phyloP scores from a whole-genome alignment of 1,140 invertebrate species.

The Drosophila santomea region DNA sequence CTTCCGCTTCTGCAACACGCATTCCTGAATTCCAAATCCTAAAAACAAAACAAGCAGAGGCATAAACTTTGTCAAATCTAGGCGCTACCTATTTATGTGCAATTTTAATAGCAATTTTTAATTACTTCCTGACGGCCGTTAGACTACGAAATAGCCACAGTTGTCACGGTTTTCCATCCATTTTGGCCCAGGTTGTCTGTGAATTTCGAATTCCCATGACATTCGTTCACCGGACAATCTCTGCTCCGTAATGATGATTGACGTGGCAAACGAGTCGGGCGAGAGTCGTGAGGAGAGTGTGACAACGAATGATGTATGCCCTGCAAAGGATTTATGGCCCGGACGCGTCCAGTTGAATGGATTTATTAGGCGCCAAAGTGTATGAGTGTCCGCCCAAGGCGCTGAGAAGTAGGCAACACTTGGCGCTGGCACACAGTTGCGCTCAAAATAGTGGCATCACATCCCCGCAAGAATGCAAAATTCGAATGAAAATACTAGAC shows the following conservation, averaged over 20 bases:
- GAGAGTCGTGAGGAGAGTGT: background rate
- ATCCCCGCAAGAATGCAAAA: too few species aligned
- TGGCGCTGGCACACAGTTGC: constrained; percentile 3
- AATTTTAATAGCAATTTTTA: background rate
- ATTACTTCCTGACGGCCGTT: background rate
- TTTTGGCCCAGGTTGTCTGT: background rate
- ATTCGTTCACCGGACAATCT: background rate
- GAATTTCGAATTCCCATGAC: background rate
- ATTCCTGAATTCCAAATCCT: background rate
- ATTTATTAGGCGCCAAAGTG: constrained; percentile 16
- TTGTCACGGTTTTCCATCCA: background rate
- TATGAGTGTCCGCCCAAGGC: too few species aligned
- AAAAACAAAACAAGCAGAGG: background rate
- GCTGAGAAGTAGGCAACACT: constrained; percentile 16
- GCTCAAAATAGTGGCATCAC: background rate
- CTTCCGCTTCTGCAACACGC: constrained; percentile 10
- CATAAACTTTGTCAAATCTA: too few species aligned
- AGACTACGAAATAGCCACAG: background rate
- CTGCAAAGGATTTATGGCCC: constrained; percentile 2
- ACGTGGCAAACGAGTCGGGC: constrained; percentile 20
- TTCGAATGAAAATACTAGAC: too few species aligned
- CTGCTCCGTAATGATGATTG: constrained; percentile 30
- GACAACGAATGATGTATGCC: constrained; percentile 25
- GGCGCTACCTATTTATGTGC: background rate
- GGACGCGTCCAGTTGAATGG: background rate